These are phyloP conservation scores for Turritopsis dohrnii DNA, from an alignment of 30 jellyfish, hydroid and myxozoan species.

Conservation along the genomic window DNA sequence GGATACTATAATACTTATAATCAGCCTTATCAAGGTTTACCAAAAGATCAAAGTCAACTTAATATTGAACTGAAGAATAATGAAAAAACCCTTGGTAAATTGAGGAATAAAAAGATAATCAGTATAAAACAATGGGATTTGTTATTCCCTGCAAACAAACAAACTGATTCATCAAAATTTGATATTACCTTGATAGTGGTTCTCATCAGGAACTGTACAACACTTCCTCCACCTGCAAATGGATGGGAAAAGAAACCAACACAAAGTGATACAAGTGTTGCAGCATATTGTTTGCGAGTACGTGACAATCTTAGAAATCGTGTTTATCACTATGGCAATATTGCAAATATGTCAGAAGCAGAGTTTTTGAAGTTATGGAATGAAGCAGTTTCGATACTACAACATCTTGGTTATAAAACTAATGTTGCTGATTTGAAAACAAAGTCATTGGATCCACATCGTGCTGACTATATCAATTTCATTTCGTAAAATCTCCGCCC, in stretches of 20 bases:
- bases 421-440: not conserved
- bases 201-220: not conserved
- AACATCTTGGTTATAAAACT: not conserved
- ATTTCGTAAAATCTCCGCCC: too few relatives aligned
- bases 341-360: not conserved
- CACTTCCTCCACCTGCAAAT: not conserved
- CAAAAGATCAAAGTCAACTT: not conserved
- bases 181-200: not conserved
- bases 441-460: not conserved
- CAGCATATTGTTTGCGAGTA: not conserved
- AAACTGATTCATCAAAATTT: not conserved
- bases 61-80: not conserved
- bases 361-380: not conserved
- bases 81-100: not conserved
- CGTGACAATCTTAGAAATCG: not conserved
- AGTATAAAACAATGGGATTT: not conserved
- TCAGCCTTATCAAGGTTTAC: not conserved
- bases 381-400: not conserved
- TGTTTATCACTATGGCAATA: not conserved
- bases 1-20: too few relatives aligned
- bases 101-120: not conserved
- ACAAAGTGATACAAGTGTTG: not conserved
- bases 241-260: not conserved
- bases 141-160: not conserved
- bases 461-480: conserved; percentile 2